phyloP scores from a whole-genome alignment of 2,797 vertebrate genomes.

The Ficedula albicollis region DNA sequence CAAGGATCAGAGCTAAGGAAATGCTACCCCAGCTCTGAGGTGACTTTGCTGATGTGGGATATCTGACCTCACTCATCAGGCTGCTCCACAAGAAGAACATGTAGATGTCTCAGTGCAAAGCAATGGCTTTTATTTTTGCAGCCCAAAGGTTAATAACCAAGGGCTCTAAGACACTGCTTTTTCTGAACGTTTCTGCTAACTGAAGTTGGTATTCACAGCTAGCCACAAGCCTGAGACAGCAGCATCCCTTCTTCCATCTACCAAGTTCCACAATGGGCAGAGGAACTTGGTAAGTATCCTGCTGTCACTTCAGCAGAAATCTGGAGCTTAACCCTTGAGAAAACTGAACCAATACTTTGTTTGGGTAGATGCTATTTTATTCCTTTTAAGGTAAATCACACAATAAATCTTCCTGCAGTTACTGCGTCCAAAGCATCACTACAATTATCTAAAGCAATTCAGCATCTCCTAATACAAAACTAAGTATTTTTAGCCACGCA shows the following conservation, averaged over 20 bases:
- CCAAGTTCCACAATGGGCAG: neutral
- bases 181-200: neutral
- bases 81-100: neutral
- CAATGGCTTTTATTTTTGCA: neutral
- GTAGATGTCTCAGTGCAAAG: neutral
- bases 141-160: neutral
- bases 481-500: neutral
- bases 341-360: neutral
- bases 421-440: neutral
- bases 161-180: neutral
- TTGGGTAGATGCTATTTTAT: neutral
- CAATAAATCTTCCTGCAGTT: neutral
- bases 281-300: neutral
- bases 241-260: neutral
- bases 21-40: neutral
- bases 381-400: neutral
- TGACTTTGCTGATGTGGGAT: neutral
- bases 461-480: neutral
- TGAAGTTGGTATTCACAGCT: neutral
- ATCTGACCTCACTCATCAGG: neutral
- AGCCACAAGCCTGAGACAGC: neutral
- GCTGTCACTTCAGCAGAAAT: neutral
- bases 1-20: neutral
- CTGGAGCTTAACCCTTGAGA: neutral
- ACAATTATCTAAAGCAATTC: neutral